A percentile compares a stretch with the other conserved stretches of the same genome.
These are phyloP conservation scores for Plestiodon gilberti DNA, from an alignment of 2,113 vertebrate species.

Conservation along the genomic window DNA sequence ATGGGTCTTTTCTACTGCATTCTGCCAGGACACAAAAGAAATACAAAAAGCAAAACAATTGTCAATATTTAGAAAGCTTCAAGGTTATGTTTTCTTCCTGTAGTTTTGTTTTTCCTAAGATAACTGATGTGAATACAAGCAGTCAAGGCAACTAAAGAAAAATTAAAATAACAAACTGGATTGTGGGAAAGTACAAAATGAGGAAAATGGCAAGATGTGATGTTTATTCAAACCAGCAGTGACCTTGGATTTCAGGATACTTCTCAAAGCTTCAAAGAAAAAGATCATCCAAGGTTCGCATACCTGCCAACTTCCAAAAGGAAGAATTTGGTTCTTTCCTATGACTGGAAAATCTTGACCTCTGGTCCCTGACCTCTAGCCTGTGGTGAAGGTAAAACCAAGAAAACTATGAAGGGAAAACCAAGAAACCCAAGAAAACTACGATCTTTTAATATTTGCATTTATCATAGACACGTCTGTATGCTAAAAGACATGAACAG, in stretches of 20 bases:
- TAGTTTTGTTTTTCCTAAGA: constrained; percentile 13
- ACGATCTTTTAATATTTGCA: background rate
- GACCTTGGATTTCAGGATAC: constrained; percentile 18
- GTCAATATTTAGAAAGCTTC: constrained; percentile 19
- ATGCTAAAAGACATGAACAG: background rate
- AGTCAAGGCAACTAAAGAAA: background rate
- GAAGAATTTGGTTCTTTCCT: background rate
- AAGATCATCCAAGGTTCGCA: background rate
- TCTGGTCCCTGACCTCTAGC: background rate
- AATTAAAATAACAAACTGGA: background rate
- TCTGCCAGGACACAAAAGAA: background rate
- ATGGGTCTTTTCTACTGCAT: background rate
- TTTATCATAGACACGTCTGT: background rate
- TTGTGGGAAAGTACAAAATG: constrained; percentile 14
- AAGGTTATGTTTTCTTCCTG: constrained; percentile 23
- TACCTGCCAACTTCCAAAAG: constrained; percentile 2
- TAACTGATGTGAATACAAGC: background rate
- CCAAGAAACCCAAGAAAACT: background rate
- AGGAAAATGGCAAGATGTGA: constrained; percentile 1
- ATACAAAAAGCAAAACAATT: background rate
- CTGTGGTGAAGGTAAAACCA: background rate
- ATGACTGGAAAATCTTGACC: background rate
- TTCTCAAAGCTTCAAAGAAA: constrained; percentile 29
- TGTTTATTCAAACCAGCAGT: constrained; percentile 31
- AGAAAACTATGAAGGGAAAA: background rate